Evolutionary conservation across 1,140 invertebrate species (phyloP).

Genomic region (Neuroterus valhalla): DNA sequence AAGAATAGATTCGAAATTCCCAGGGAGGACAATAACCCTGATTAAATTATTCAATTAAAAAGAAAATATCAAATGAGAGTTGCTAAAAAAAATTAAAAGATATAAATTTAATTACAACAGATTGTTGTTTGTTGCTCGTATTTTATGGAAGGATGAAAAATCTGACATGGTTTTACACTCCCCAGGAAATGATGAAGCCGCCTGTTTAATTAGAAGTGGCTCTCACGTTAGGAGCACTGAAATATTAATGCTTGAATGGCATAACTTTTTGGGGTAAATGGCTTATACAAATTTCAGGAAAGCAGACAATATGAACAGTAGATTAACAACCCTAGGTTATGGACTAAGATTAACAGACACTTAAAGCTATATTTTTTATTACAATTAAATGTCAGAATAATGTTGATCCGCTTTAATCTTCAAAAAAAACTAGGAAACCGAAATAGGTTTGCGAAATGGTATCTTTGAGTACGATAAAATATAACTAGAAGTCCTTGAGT

Average conservation of each 20-base stretch:
- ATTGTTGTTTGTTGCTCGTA: neutral
- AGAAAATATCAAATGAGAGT: too few relatives aligned
- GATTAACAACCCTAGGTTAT: neutral
- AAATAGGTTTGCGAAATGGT: too few relatives aligned
- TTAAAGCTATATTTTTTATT: conserved; percentile 5
- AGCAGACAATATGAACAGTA: conserved; percentile 2
- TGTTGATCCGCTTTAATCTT: too few relatives aligned
- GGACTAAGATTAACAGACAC: neutral
- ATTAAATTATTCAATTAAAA: too few relatives aligned
- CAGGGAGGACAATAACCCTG: too few relatives aligned
- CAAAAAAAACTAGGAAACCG: too few relatives aligned
- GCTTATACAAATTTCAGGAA: conserved; percentile 26
- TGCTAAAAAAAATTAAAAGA: too few relatives aligned
- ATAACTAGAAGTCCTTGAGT: too few relatives aligned
- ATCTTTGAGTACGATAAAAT: too few relatives aligned
- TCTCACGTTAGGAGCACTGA: conserved; percentile 9
- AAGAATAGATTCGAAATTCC: too few relatives aligned
- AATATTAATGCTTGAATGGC: conserved; percentile 16
- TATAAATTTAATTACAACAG: too few relatives aligned
- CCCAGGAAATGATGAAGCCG: neutral
- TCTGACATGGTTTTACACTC: neutral
- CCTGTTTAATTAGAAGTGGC: neutral
- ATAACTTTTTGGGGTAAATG: conserved; percentile 11
- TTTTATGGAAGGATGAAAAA: neutral
- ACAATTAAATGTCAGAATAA: too few relatives aligned